phyloP scores from a whole-genome alignment of 1,140 invertebrate species.

The Pogonognathellus flavescens region DNA sequence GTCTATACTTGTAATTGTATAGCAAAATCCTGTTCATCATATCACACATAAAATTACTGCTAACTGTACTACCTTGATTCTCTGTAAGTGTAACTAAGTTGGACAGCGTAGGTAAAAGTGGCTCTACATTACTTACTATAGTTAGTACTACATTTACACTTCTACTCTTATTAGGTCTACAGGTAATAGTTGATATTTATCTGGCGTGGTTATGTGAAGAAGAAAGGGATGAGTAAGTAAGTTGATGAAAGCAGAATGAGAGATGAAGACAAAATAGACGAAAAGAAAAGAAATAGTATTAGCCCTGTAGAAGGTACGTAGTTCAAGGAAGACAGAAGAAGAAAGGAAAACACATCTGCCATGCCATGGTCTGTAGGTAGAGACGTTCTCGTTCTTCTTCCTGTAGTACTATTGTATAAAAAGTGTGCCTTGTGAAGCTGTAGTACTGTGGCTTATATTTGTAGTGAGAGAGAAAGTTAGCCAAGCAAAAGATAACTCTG shows the following conservation, averaged over 20 bases:
- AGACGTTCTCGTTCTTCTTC: too few relatives aligned
- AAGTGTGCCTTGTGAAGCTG: too few relatives aligned
- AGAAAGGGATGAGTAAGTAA: conserved; percentile 30
- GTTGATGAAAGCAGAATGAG: background rate
- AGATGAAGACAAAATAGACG: conserved; percentile 25
- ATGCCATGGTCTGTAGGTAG: background rate
- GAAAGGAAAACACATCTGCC: conserved; percentile 29
- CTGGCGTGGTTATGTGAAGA: conserved; percentile 1
- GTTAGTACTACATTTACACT: background rate
- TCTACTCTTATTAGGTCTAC: too few relatives aligned
- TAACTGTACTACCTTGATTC: too few relatives aligned
- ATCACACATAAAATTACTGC: too few relatives aligned
- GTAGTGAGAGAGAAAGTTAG: conserved; percentile 1
- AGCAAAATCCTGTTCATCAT: too few relatives aligned
- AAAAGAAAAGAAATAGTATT: background rate
- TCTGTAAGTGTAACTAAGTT: too few relatives aligned
- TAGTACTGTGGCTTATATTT: too few relatives aligned
- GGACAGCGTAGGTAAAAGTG: too few relatives aligned
- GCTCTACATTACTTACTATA: background rate
- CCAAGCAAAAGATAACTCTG: conserved; percentile 17
- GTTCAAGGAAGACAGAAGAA: background rate
- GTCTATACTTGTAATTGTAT: too few relatives aligned
- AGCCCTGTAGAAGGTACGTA: too few relatives aligned
- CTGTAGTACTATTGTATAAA: too few relatives aligned
- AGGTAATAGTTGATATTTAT: background rate